A percentile compares a stretch with the other conserved stretches of the same genome.
These are phyloP conservation scores for Aphidoletes aphidimyza DNA, from an alignment of 2,888 invertebrate species.

Conservation along the genomic window DNA sequence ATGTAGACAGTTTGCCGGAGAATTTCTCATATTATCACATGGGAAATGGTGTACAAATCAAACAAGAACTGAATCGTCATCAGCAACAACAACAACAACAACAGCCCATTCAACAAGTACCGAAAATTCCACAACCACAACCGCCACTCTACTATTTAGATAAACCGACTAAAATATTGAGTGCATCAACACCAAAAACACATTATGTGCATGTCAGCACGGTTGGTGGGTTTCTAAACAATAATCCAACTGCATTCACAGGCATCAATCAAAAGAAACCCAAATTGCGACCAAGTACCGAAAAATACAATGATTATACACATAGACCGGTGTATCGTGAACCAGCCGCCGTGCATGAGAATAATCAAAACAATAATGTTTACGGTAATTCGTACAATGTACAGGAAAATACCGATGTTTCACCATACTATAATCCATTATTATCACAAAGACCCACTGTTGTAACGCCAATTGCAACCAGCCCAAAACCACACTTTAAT, in stretches of 20 bases:
- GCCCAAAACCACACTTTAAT: background rate
- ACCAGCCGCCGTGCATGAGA: conserved; percentile 52
- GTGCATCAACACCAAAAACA: conserved; percentile 68
- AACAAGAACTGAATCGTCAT: conserved; percentile 26
- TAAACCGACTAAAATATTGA: background rate
- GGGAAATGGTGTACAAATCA: conserved; percentile 58
- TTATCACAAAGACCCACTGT: conserved; percentile 9
- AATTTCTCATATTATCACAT: conserved; percentile 67
- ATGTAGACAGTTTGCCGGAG: conserved; percentile 58
- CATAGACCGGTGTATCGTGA: conserved; percentile 14
- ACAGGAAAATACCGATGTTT: conserved; percentile 21
- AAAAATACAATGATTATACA: background rate
- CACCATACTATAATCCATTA: conserved; percentile 38
- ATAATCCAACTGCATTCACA: conserved; percentile 60
- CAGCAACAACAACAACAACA: conserved; percentile 57
- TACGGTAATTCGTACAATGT: background rate
- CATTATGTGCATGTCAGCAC: conserved; percentile 70
- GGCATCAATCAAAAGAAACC: conserved; percentile 51
- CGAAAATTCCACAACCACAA: conserved; percentile 58
- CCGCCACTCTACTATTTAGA: conserved; percentile 60
- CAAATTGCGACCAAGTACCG: background rate
- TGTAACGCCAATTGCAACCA: background rate
- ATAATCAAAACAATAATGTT: conserved; percentile 50
- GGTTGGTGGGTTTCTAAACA: conserved; percentile 72
- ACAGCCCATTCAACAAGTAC: background rate